Percentiles rank a stretch among this genome's conserved stretches.
phyloP scores from a whole-genome alignment of 2,113 vertebrate genomes.

The Eptesicus fuscus region DNA sequence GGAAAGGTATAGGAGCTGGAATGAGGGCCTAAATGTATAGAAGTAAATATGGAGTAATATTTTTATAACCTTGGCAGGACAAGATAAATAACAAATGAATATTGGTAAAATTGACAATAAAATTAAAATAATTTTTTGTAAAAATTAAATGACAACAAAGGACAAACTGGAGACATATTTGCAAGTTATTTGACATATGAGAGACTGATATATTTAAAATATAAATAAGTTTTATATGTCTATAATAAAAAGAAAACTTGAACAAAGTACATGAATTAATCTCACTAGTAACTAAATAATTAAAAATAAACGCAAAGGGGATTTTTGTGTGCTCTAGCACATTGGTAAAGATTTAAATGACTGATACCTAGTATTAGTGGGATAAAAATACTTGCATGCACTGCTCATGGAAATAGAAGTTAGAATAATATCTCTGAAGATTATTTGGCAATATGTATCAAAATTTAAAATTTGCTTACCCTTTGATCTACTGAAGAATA shows the following conservation, averaged over 20 bases:
- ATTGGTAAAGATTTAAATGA: background rate
- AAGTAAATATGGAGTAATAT: background rate
- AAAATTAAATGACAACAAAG: background rate
- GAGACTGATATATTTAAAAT: background rate
- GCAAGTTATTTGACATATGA: background rate
- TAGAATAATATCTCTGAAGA: background rate
- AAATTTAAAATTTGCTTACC: conserved; percentile 15
- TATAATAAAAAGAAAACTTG: background rate
- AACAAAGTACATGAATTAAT: background rate
- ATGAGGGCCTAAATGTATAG: background rate
- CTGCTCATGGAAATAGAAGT: background rate
- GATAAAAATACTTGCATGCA: background rate
- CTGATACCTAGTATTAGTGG: background rate
- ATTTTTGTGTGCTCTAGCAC: background rate
- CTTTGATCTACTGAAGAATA: background rate
- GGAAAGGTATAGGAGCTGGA: background rate
- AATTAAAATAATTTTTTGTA: background rate
- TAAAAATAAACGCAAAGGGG: background rate
- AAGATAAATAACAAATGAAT: background rate
- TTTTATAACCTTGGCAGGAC: background rate
- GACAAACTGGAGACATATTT: background rate
- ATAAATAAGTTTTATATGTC: background rate
- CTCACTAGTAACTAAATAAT: conserved; percentile 19
- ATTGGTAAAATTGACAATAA: background rate
- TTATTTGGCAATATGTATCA: background rate